phyloP scores from a whole-genome alignment of 2,113 vertebrate genomes.

The Oophaga pumilio region DNA sequence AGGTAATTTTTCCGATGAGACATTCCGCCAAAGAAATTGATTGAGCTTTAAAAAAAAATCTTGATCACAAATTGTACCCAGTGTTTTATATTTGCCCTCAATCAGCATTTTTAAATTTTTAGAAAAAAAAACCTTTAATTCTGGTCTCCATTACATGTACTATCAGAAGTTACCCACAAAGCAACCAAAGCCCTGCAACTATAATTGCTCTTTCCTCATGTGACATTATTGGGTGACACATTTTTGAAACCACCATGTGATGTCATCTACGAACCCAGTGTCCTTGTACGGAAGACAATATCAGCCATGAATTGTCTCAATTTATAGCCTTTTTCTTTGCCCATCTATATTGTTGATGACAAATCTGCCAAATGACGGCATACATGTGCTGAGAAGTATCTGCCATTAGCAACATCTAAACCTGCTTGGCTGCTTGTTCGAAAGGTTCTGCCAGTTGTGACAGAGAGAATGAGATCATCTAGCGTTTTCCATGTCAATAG shows the following conservation, averaged over 20 bases:
- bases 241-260: background rate
- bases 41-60: too few relatives aligned
- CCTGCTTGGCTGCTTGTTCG: conserved; percentile 34
- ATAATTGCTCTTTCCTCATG: too few relatives aligned
- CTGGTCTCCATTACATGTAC: too few relatives aligned
- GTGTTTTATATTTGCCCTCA: too few relatives aligned
- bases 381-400: conserved; percentile 25
- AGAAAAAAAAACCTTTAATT: too few relatives aligned
- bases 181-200: too few relatives aligned
- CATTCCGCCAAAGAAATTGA: too few relatives aligned
- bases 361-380: conserved; percentile 4
- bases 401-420: conserved; percentile 35
- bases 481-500: conserved; percentile 30
- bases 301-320: background rate
- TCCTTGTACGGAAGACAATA: background rate
- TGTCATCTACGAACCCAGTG: background rate
- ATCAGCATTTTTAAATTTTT: too few relatives aligned
- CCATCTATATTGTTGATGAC: background rate
- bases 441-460: conserved; percentile 42
- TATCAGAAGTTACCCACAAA: too few relatives aligned
- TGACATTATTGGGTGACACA: too few relatives aligned
- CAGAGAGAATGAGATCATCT: conserved; percentile 23
- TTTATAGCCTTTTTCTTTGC: background rate
- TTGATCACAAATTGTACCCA: too few relatives aligned
- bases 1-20: too few relatives aligned